Percentiles rank a stretch among this genome's conserved stretches.
These are phyloP conservation scores for Nasonia oneida DNA, from an alignment of 2,888 invertebrate species.

Conservation along the genomic window DNA sequence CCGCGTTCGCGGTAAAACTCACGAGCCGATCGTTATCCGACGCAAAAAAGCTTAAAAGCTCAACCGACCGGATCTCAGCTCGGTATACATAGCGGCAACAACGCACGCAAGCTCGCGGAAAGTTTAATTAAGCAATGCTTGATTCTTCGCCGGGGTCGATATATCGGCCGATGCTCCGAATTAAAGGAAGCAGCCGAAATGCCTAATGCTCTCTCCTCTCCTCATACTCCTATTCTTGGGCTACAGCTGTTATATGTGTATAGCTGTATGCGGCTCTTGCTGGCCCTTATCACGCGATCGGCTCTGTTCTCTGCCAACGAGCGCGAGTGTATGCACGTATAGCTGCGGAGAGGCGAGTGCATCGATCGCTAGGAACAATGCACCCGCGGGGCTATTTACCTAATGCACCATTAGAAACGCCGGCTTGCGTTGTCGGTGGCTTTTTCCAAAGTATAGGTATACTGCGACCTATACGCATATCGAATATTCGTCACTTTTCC, in stretches of 20 bases:
- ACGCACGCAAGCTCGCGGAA: background rate
- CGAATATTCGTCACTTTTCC: background rate
- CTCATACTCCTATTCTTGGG: no score
- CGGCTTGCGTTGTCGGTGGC: background rate
- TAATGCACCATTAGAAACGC: conserved; percentile 40
- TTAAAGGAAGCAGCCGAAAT: conserved; percentile 35
- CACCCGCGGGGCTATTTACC: conserved; percentile 55
- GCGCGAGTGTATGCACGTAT: background rate
- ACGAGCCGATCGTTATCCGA: background rate
- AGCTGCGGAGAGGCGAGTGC: conserved; percentile 22
- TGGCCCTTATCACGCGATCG: conserved; percentile 51
- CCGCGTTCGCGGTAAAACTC: background rate
- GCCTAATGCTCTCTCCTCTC: background rate
- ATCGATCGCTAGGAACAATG: conserved; percentile 57
- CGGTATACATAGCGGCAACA: no score
- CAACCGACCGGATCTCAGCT: background rate
- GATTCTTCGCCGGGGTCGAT: conserved; percentile 22
- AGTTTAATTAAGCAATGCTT: conserved; percentile 3
- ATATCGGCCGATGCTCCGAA: conserved; percentile 19
- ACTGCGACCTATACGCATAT: no score
- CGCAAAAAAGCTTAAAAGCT: background rate
- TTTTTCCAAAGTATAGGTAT: background rate
- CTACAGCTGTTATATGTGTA: background rate
- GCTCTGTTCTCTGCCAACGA: background rate
- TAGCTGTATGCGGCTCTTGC: background rate